A percentile compares a stretch with the other conserved stretches of the same genome.
Evolutionary conservation across 2,888 invertebrate genomes (phyloP).

Genomic region (Melinaea marsaeus): DNA sequence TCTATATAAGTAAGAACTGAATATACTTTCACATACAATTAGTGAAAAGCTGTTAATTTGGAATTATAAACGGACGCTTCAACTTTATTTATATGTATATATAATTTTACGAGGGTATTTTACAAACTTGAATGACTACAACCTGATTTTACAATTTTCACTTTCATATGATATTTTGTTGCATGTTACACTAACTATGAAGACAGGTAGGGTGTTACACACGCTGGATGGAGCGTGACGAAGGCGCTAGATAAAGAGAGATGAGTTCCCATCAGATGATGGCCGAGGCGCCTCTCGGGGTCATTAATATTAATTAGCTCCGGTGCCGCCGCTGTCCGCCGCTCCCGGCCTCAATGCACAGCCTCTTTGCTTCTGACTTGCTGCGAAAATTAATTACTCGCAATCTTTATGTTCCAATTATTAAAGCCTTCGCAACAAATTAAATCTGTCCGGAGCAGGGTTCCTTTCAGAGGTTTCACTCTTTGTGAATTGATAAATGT

Average conservation of each 20-base stretch:
- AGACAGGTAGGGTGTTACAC: conserved; percentile 20
- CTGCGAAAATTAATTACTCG: conserved; percentile 78
- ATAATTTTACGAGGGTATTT: no score
- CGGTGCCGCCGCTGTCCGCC: conserved; percentile 53
- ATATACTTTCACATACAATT: no score
- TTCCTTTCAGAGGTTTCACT: conserved; percentile 77
- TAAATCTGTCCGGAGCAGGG: conserved; percentile 77
- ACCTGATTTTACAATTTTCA: no score
- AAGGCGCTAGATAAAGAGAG: conserved; percentile 60
- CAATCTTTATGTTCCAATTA: conserved; percentile 79
- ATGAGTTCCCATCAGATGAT: conserved; percentile 36
- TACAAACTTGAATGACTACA: no score
- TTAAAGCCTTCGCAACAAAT: conserved; percentile 79
- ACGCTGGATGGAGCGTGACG: conserved; percentile 32
- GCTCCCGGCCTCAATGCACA: conserved; percentile 65
- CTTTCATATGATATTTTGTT: no score
- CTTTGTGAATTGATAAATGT: conserved; percentile 78
- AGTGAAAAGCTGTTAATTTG: no score
- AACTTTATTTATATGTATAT: no score
- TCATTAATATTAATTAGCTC: conserved; percentile 78
- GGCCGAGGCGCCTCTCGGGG: conserved; percentile 56
- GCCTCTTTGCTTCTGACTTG: conserved; percentile 76
- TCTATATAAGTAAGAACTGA: no score
- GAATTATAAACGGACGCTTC: no score
- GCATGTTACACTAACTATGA: background rate